phyloP scores from a whole-genome alignment of 37 sponge, comb jelly and placozoan species.

The Halichondria panicea region DNA sequence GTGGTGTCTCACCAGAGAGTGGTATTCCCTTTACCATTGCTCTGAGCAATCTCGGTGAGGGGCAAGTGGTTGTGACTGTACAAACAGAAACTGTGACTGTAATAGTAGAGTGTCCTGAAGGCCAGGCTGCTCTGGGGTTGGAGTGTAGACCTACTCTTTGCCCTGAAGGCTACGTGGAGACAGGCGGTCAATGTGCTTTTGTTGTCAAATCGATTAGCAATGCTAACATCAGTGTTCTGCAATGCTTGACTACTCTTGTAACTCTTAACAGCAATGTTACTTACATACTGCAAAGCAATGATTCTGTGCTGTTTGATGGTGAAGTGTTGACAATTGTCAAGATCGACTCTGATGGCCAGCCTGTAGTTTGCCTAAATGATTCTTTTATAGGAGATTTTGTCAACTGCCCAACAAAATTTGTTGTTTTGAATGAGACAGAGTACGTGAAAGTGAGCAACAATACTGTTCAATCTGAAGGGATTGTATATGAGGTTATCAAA shows the following conservation, averaged over 20 bases:
- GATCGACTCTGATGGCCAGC: too few relatives aligned
- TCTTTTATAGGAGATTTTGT: background rate
- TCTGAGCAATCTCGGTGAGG: slow-evolving; percentile 7
- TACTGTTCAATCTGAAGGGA: slow-evolving; percentile 2
- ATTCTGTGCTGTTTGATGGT: too few relatives aligned
- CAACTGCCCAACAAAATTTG: slow-evolving; percentile 6
- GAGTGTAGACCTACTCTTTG: slow-evolving; percentile 11
- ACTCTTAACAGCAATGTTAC: too few relatives aligned
- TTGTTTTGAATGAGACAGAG: slow-evolving; percentile 25
- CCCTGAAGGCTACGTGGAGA: background rate
- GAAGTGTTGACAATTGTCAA: too few relatives aligned
- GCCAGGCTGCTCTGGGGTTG: background rate
- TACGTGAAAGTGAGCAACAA: slow-evolving; percentile 7
- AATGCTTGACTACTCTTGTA: too few relatives aligned
- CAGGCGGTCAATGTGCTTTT: slow-evolving; percentile 1
- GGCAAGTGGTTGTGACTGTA: background rate
- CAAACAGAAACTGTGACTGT: background rate
- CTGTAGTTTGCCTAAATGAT: background rate
- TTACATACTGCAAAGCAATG: too few relatives aligned
- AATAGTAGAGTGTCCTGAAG: background rate
- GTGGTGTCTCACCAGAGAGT: background rate
- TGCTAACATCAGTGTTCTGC: too few relatives aligned
- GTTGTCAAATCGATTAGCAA: too few relatives aligned
- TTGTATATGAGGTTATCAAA: background rate
- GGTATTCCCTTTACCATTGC: slow-evolving; percentile 16